phyloP scores from a whole-genome alignment of 2,888 invertebrate genomes.

The Mellilla xanthometata region DNA sequence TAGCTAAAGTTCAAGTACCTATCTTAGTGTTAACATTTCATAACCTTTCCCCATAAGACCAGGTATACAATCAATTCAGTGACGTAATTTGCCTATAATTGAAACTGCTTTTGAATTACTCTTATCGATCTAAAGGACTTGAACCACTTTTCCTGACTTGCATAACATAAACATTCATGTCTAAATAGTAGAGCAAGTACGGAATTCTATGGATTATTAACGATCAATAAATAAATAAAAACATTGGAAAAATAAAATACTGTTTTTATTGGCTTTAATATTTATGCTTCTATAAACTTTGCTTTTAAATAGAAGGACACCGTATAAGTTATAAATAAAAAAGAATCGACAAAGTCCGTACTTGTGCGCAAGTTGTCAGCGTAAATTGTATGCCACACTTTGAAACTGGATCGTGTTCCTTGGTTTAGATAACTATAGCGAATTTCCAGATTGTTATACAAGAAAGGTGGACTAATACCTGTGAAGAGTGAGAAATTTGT shows the following conservation, averaged over 20 bases:
- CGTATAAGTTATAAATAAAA: too few relatives aligned
- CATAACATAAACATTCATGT: constrained; percentile 25
- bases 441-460: constrained; percentile 13
- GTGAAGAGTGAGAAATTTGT: constrained; percentile 4
- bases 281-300: too few relatives aligned
- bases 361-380: constrained; percentile 12
- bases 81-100: constrained; percentile 29
- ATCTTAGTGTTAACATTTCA: not conserved
- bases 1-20: too few relatives aligned
- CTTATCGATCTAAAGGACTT: constrained; percentile 46
- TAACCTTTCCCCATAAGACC: not conserved
- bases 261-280: too few relatives aligned
- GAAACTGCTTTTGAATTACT: constrained; percentile 33
- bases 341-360: too few relatives aligned
- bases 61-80: constrained; percentile 11
- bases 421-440: constrained; percentile 13
- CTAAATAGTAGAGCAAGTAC: constrained; percentile 7
- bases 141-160: constrained; percentile 43
- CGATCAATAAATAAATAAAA: too few relatives aligned
- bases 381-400: constrained; percentile 16
- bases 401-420: constrained; percentile 21
- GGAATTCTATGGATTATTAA: too few relatives aligned
- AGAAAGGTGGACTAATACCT: constrained; percentile 3
- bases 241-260: too few relatives aligned
- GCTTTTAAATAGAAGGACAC: too few relatives aligned